Base-by-base conservation (phyloP, 2,113 vertebrate species). In the Balaeniceps rex region DNA sequence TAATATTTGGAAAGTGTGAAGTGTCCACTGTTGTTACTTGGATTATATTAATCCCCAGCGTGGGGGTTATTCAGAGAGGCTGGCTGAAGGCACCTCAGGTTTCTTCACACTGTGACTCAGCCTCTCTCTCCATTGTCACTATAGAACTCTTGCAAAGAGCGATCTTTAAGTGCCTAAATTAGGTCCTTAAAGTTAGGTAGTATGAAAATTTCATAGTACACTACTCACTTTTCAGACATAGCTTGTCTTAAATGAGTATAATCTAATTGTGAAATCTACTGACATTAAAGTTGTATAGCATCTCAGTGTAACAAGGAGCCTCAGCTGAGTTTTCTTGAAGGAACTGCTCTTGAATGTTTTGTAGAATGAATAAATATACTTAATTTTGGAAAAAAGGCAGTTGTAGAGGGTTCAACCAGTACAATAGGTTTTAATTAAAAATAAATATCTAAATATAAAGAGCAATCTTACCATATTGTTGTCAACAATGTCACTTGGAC, bases 271-370 rank as follows among this genome's bases (percentile, higher is more conserved):
- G 72, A 57, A 80, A 34, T 40, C 60, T 78, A 14, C 46, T 88
- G 72, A 34, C 11, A 6, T 13, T 38, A 24, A 46, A 65, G 55
- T 25, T 44, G 33, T 52, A 9, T 12, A 54, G 42, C 75, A 36
- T n/a, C 61, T 72, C 2, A 1, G 64, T 25, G 18, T 79, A 72
- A 75, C 61, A 61, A 61, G 77, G 70, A 82, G 69, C 88, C 81
- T 96, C 83, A 97, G 94, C 88, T 94, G 91, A 94, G 87, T 75
- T 94, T 88, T 40, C 72, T 92, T 92, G 80, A 64, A 76, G 72
- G 77, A 90, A 40, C 66, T 69, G 44, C 77, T 76, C 61, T 81
- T 44, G n/a, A 87, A 19, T 77, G 42, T 80, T 71, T 80, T 85
- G 21, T 74, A 63, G 78, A 91, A 88, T 60, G 24, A 91, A 60